Evolutionary conservation across 2,888 invertebrate species (phyloP).

Genomic region (Cremastinae sp.): DNA sequence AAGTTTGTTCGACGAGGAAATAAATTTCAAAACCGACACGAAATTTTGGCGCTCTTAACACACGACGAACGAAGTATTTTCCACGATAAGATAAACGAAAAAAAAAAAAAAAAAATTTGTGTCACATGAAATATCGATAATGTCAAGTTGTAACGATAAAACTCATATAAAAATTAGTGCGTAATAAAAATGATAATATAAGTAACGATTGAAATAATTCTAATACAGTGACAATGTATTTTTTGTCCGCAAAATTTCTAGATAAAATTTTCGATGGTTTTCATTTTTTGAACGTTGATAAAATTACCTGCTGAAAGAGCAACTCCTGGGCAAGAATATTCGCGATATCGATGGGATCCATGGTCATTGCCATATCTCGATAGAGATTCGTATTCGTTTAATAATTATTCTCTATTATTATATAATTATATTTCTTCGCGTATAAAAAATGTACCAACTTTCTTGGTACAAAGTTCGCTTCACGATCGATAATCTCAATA

Average conservation of each 20-base stretch:
- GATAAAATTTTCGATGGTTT: not conserved
- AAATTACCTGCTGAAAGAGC: slow-evolving; percentile 90
- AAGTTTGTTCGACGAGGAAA: not conserved
- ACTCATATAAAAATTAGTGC: too few species aligned
- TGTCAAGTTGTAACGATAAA: too few species aligned
- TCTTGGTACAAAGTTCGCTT: too few species aligned
- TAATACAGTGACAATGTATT: too few species aligned
- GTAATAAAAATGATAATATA: too few species aligned
- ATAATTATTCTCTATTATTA: slow-evolving; percentile 8
- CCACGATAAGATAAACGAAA: not conserved
- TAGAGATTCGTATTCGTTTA: slow-evolving; percentile 63
- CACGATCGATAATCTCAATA: too few species aligned
- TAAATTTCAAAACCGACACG: not conserved
- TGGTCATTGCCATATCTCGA: slow-evolving; percentile 77
- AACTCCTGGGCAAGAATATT: slow-evolving; percentile 92
- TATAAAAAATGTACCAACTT: slow-evolving; percentile 6
- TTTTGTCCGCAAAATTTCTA: not conserved
- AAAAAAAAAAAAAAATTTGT: too few species aligned
- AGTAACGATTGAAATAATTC: too few species aligned
- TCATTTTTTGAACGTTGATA: slow-evolving; percentile 9
- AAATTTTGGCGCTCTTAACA: not conserved
- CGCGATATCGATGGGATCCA: slow-evolving; percentile 92
- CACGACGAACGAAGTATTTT: not conserved
- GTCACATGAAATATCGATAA: too few species aligned
- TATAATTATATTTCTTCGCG: not conserved